Evolutionary conservation across 35 echinoderm and acorn worm genomes (phyloP), one percentile per base, ranked within the genome.

Genomic region (Holothuria glaberrima): DNA sequence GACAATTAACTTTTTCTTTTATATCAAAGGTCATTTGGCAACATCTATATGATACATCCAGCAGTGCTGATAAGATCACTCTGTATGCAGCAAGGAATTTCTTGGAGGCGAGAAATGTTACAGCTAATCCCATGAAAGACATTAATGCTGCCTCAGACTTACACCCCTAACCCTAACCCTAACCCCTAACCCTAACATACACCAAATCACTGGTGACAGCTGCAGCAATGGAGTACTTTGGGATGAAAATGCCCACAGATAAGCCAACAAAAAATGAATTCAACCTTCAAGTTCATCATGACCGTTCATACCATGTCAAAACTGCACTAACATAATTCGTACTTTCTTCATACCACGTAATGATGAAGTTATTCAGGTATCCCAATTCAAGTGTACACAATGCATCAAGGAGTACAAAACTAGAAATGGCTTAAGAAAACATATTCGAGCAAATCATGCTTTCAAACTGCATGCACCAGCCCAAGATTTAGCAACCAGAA

Each of bases 101-200:
- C 41, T 59, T 97, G 5, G 68, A 91, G 38, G 83, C 94, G 1
- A 48, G 89, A 46, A 91, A 97, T 88, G 94, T 93, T 2, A 82
- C 94, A 26, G 38, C 32, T 0, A 59, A 91, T 25, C 94, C 94
- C 1, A 88, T 91, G 34, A 93, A 93, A 12, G 71, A 93, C 45
- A 48, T 93, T 0, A 93, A 97, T 68, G 94, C 94, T 58, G 71
- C 91, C 7, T 75, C 83, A 26, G 88, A 90, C 36, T 62, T 97
- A n/a, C n/a, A n/a, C n/a, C n/a, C n/a, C n/a, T n/a, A n/a, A n/a
- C n/a, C n/a, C n/a, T n/a, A n/a, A n/a, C n/a, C n/a, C n/a, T n/a
- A n/a, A n/a, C n/a, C n/a, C n/a, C n/a, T n/a, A 13, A 60, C 93
- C 5, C 61, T 86, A n/a, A 90, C 93, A 19, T 97, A 88, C 84